Percentiles rank a stretch among this genome's conserved stretches.
These are phyloP conservation scores for Anolis carolinensis DNA, from an alignment of 2,113 vertebrate genomes.

Conservation along the genomic window DNA sequence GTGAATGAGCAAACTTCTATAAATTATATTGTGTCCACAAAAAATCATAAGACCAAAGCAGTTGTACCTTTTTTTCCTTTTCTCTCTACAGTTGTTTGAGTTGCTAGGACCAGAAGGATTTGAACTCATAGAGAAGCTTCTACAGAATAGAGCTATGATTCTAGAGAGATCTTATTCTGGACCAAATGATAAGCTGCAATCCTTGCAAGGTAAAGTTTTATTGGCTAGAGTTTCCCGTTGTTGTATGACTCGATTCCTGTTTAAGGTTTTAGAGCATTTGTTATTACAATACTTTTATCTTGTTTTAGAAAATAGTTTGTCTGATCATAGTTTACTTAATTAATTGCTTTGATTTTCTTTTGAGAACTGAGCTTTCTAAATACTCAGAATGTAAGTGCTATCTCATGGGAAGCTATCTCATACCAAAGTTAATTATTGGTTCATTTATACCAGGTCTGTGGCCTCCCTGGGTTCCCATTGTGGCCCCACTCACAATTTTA, in stretches of 20 bases:
- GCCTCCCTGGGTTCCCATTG: too few species aligned
- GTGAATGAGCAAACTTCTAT: neutral
- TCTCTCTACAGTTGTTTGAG: slow-evolving; percentile 87
- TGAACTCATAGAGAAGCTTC: slow-evolving; percentile 92
- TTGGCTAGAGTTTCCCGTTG: neutral
- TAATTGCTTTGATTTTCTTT: neutral
- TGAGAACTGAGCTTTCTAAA: neutral
- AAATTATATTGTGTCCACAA: neutral
- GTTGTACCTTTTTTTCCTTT: slow-evolving; percentile 19
- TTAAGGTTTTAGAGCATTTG: neutral
- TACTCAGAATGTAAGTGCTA: too few species aligned
- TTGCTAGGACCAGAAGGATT: slow-evolving; percentile 93
- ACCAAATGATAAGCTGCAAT: slow-evolving; percentile 78
- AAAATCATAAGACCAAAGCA: neutral
- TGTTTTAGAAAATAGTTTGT: too few species aligned
- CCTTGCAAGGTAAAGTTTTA: slow-evolving; percentile 80
- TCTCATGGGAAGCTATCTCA: too few species aligned
- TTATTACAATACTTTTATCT: too few species aligned
- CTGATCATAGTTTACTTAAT: too few species aligned
- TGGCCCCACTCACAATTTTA: too few species aligned
- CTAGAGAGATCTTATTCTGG: slow-evolving; percentile 81
- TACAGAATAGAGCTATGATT: slow-evolving; percentile 86
- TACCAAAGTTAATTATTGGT: too few species aligned
- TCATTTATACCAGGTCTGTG: too few species aligned
- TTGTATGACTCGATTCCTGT: neutral